Evolutionary conservation across 2,797 vertebrate genomes (phyloP), one percentile per base, ranked within the genome.

Genomic region (Centropyge bicolor): DNA sequence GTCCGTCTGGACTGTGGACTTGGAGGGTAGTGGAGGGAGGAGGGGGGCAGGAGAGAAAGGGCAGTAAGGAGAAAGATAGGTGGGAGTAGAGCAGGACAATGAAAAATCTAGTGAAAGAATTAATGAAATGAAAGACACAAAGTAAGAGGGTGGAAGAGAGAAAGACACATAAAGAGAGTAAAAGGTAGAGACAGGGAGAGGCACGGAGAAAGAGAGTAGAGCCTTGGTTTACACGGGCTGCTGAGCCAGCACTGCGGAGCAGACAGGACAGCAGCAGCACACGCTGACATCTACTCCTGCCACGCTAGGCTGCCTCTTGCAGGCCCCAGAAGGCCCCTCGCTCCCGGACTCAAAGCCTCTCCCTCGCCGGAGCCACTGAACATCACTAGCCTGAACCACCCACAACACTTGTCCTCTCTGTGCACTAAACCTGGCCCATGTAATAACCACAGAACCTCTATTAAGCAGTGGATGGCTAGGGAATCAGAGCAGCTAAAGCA

Each of bases 1-100:
- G 92, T 92, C 93, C 85, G 88, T 92, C 92, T 92, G 91, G 87
- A 93, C 89, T 72, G 79, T 89, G 84, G 87, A 89, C 88, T 91
- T 76, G 83, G 84, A 89, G 73, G 83, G 74, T 62, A 70, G 80
- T 52, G 48, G 76, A 80, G 70, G 31, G 49, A 27, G 65, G 56
- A 67, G 46, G 49, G 76, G 79, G 73, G 24, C 43, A 35, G 67
- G 52, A 66, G 46, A 13, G 62, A 74, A 63, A 68, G 46, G 78
- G 70, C 67, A 70, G 82, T 48, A 38, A 84, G 80, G 69, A 81
- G 81, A 66, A 63, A 54, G 73, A 80, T 63, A 81, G 64, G 61
- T 67, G 54, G 56, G 74, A 74, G 76, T 31, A 68, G 65, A 82
- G 48, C 22, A 76, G 76, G 70, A 81, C 65, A 73, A 75, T 68